These are phyloP conservation scores for Lytechinus pictus DNA, from an alignment of 35 echinoderm and acorn worm species.

Conservation along the genomic window DNA sequence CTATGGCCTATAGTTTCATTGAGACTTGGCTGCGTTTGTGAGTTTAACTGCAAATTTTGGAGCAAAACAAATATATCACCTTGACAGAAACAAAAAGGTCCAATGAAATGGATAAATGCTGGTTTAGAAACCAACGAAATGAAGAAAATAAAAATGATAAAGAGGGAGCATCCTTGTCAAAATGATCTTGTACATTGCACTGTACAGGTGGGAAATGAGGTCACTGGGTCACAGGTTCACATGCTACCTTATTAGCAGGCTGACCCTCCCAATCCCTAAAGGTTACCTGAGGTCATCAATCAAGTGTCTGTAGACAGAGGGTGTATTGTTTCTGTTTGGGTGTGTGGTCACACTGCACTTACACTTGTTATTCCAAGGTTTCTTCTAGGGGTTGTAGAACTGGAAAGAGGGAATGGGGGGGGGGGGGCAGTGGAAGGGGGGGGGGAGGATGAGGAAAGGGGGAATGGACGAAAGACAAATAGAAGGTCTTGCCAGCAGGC, in stretches of 20 bases:
- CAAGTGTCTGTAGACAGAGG: background rate
- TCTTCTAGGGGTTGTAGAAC: background rate
- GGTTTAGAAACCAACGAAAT: background rate
- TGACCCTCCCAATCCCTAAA: background rate
- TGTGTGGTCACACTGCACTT: constrained; percentile 8
- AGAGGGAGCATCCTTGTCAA: background rate
- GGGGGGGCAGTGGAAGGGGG: no score
- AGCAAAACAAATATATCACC: no score
- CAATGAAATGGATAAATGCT: background rate
- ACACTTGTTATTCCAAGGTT: background rate
- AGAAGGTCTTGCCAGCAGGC: no score
- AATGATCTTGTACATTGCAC: background rate
- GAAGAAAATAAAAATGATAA: background rate
- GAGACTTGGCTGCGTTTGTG: no score
- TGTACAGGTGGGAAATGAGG: background rate
- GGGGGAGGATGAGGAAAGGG: no score
- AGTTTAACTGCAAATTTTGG: no score
- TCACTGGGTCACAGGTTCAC: background rate
- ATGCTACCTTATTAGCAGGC: background rate
- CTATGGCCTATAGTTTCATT: no score
- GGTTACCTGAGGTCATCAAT: background rate
- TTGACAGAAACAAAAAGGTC: background rate
- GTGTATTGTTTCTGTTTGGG: constrained; percentile 2
- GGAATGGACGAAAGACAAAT: no score
- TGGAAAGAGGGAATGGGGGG: no score